These are phyloP conservation scores for Orthosia incerta DNA, from an alignment of 2,888 invertebrate genomes.

Conservation along the genomic window DNA sequence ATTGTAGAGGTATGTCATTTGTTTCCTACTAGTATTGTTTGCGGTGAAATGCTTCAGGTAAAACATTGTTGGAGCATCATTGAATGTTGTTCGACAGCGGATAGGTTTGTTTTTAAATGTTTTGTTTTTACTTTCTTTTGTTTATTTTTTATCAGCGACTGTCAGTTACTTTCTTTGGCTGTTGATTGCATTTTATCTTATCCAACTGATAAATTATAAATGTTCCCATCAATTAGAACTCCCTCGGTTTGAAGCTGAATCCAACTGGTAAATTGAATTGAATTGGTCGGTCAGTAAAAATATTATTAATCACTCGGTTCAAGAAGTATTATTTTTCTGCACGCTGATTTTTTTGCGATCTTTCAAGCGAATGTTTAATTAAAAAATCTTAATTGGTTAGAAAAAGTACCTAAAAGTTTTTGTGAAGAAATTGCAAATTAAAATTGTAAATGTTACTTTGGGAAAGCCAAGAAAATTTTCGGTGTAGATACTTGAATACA, in stretches of 20 bases:
- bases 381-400: slow-evolving; percentile 14
- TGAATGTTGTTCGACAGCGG: slow-evolving; percentile 39
- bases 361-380: slow-evolving; percentile 21
- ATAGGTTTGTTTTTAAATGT: slow-evolving; percentile 19
- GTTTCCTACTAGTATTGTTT: slow-evolving; percentile 43
- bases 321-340: slow-evolving; percentile 16
- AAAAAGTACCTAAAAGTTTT: slow-evolving; percentile 3
- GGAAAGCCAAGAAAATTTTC: background rate
- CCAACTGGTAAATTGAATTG: slow-evolving; percentile 22
- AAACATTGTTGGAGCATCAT: slow-evolving; percentile 33
- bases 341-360: slow-evolving; percentile 16
- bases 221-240: slow-evolving; percentile 17
- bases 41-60: slow-evolving; percentile 37
- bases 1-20: slow-evolving; percentile 84
- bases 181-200: background rate
- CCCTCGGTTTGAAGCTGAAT: slow-evolving; percentile 5
- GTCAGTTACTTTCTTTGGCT: slow-evolving; percentile 4
- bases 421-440: slow-evolving; percentile 5
- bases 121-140: slow-evolving; percentile 36
- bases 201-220: background rate
- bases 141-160: slow-evolving; percentile 29
- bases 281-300: slow-evolving; percentile 21
- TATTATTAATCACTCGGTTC: slow-evolving; percentile 23
- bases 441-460: slow-evolving; percentile 7
- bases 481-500: background rate